Percentiles rank a stretch among this genome's conserved stretches.
phyloP scores from a whole-genome alignment of 2,888 invertebrate genomes.

The Ormyrus rosae region DNA sequence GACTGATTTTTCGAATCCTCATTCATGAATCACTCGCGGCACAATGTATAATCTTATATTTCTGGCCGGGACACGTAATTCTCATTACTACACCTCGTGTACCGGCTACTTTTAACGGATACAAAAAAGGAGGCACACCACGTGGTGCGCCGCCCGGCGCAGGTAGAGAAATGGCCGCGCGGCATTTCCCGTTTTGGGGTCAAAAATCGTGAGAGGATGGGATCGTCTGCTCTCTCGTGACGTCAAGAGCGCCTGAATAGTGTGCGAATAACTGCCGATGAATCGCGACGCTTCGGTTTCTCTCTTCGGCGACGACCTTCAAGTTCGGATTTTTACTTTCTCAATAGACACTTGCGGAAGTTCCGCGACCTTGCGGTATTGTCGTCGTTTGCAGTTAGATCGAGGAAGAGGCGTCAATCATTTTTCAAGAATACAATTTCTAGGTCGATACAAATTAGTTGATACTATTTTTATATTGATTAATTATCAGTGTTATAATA shows the following conservation, averaged over 20 bases:
- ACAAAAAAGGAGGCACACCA: background rate
- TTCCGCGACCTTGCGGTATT: conserved; percentile 19
- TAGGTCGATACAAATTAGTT: no score
- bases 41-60: conserved; percentile 14
- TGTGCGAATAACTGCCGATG: background rate
- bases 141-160: background rate
- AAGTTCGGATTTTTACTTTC: conserved; percentile 43
- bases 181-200: conserved; percentile 22
- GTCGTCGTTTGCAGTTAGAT: conserved; percentile 18
- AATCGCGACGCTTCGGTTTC: conserved; percentile 7
- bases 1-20: conserved; percentile 9
- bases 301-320: conserved; percentile 29
- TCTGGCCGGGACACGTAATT: conserved; percentile 25
- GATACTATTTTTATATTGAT: no score
- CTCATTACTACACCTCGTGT: background rate
- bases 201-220: conserved; percentile 11
- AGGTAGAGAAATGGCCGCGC: background rate
- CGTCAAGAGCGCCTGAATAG: conserved; percentile 11
- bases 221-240: background rate
- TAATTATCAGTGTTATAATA: no score
- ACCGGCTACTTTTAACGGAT: background rate
- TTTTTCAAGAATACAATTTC: background rate
- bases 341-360: conserved; percentile 15
- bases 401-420: background rate
- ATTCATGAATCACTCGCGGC: conserved; percentile 24